These are phyloP conservation scores for Cerastis rubricosa DNA, from an alignment of 2,888 invertebrate species.

Conservation along the genomic window DNA sequence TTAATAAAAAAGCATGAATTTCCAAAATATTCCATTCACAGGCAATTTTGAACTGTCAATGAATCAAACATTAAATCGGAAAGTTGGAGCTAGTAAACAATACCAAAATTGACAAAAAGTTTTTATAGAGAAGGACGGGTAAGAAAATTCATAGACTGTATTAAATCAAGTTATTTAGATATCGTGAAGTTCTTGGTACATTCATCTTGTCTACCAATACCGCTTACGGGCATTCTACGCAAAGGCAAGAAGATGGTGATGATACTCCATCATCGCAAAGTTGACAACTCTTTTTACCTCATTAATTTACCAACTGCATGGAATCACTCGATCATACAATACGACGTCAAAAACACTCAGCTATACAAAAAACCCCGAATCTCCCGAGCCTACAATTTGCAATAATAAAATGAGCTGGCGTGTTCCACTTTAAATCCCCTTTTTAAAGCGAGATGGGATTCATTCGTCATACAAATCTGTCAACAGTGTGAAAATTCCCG, in stretches of 20 bases:
- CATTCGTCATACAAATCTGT: constrained; percentile 64
- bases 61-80: not conserved
- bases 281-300: not conserved
- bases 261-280: not conserved
- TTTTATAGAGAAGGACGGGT: not conserved
- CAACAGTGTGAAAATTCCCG: constrained; percentile 57
- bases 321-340: constrained; percentile 18
- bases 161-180: not conserved
- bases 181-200: not conserved
- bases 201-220: not conserved
- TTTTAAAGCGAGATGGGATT: constrained; percentile 57
- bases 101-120: not conserved
- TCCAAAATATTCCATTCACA: too few species aligned
- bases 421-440: constrained; percentile 63
- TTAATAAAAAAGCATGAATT: too few species aligned
- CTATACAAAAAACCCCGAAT: constrained; percentile 6
- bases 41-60: not conserved
- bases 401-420: constrained; percentile 59
- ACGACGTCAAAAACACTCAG: constrained; percentile 27
- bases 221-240: not conserved
- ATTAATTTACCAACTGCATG: constrained; percentile 7
- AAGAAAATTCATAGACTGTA: not conserved
- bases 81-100: not conserved
- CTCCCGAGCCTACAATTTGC: constrained; percentile 49
- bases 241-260: not conserved